phyloP scores from a whole-genome alignment of 1,140 invertebrate species.

The Cataglyphis hispanica region DNA sequence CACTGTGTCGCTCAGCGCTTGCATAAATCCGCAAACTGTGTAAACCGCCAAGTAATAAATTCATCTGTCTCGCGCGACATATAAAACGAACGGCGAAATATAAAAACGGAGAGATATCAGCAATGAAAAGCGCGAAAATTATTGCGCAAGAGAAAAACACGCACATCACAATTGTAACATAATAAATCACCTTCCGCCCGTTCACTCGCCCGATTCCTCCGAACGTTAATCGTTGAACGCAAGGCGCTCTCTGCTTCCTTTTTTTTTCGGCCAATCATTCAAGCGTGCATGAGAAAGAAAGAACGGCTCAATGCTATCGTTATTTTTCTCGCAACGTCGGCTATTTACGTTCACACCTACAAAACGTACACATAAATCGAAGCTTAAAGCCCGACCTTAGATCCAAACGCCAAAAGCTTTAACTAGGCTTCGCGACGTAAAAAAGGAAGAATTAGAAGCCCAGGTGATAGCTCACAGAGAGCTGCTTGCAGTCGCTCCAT shows the following conservation, averaged over 20 bases:
- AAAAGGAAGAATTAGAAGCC: conserved; percentile 11
- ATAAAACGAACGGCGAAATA: not conserved
- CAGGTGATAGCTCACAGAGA: not conserved
- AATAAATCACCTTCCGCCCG: conserved; percentile 27
- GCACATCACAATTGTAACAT: not conserved
- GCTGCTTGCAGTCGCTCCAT: not conserved
- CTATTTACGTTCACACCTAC: conserved; percentile 44
- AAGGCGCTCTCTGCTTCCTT: not conserved
- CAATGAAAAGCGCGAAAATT: conserved; percentile 31
- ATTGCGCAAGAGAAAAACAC: too few species aligned
- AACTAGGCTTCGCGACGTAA: conserved; percentile 35
- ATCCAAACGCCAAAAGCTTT: conserved; percentile 58
- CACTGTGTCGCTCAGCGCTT: not conserved
- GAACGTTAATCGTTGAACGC: conserved; percentile 1
- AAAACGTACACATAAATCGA: not conserved
- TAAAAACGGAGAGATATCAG: not conserved
- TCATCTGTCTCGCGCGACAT: conserved; percentile 7
- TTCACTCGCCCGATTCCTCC: conserved; percentile 5
- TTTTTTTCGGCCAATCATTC: not conserved
- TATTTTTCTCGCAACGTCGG: conserved; percentile 13
- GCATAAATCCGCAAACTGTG: not conserved
- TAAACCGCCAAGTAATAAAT: not conserved
- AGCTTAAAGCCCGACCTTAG: conserved; percentile 42
- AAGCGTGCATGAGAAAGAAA: not conserved
- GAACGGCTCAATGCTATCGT: conserved; percentile 12